phyloP scores from a whole-genome alignment of 1,140 invertebrate genomes.

The Diabrotica virgifera region DNA sequence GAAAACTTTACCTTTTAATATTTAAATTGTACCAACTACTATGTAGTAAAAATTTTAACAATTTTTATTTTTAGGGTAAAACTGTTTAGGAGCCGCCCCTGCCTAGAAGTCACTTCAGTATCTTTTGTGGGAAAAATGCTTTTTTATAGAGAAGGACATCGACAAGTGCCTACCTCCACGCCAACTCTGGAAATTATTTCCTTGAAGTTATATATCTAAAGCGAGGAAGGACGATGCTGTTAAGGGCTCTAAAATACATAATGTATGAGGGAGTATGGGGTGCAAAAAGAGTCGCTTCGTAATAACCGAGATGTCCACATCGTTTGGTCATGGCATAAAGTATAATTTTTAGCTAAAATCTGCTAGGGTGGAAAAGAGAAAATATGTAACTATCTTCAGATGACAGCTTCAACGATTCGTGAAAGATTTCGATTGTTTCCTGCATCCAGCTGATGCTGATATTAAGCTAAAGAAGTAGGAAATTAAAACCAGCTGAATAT shows the following conservation, averaged over 20 bases:
- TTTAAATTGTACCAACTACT: no score
- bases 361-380: constrained; percentile 38
- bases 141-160: not conserved
- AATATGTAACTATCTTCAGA: constrained; percentile 41
- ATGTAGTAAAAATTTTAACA: no score
- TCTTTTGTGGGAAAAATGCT: not conserved
- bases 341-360: constrained; percentile 41
- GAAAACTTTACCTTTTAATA: no score
- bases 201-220: constrained; percentile 18
- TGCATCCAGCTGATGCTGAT: no score
- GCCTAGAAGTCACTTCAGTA: no score
- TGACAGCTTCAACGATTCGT: constrained; percentile 29
- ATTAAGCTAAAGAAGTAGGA: no score
- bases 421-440: not conserved
- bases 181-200: constrained; percentile 18
- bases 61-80: no score
- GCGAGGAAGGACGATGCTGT: constrained; percentile 6
- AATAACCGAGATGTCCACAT: constrained; percentile 33
- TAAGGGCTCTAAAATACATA: constrained; percentile 31
- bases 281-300: constrained; percentile 20
- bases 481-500: no score
- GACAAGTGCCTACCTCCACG: not conserved
- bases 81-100: no score
- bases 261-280: constrained; percentile 33
- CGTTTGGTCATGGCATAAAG: constrained; percentile 39